These are phyloP conservation scores for Strigamia crassipes DNA, from an alignment of 2,888 invertebrate species.

Conservation along the genomic window DNA sequence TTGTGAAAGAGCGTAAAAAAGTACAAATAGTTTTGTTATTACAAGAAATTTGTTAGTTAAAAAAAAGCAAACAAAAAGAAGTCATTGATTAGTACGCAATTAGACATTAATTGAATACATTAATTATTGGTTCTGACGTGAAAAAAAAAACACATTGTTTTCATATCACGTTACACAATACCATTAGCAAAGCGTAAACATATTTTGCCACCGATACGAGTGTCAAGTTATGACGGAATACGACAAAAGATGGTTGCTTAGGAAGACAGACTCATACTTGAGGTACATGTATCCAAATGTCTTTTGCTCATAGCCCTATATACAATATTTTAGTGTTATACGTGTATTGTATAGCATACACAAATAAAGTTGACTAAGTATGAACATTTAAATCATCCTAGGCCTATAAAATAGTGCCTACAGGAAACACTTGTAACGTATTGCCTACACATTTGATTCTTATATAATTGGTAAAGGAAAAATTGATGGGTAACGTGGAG, in stretches of 20 bases:
- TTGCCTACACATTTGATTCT: constrained; percentile 33
- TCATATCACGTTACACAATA: constrained; percentile 17
- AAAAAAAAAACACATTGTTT: background rate
- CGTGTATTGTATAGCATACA: constrained; percentile 45
- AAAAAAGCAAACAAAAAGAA: too few species aligned
- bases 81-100: background rate
- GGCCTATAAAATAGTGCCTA: constrained; percentile 29
- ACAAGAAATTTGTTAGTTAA: background rate
- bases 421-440: constrained; percentile 2
- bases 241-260: constrained; percentile 19
- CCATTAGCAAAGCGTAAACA: background rate
- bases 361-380: constrained; percentile 48
- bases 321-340: constrained; percentile 39
- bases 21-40: constrained; percentile 1
- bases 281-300: constrained; percentile 43
- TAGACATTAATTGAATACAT: background rate
- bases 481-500: background rate
- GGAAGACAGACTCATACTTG: constrained; percentile 31
- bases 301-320: constrained; percentile 46
- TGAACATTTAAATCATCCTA: constrained; percentile 24
- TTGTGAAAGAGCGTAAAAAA: constrained; percentile 29
- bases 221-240: constrained; percentile 16
- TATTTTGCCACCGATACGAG: constrained; percentile 43
- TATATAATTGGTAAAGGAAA: background rate
- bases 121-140: background rate